These are phyloP conservation scores for Cephus sareptanus DNA, from an alignment of 2,888 invertebrate genomes.

Conservation along the genomic window DNA sequence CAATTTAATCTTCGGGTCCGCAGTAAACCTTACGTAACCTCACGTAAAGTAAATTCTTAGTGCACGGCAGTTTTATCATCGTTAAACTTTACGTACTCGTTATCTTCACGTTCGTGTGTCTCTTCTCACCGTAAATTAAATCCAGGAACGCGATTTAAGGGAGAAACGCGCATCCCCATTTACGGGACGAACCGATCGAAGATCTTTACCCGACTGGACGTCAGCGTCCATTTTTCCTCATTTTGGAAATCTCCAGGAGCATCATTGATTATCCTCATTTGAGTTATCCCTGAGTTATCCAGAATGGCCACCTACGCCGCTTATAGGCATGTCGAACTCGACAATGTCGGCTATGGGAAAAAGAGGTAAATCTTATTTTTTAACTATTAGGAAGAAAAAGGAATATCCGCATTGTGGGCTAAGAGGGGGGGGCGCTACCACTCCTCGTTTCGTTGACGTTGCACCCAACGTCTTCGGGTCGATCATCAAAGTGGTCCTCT, in stretches of 20 bases:
- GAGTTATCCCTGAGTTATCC: neutral
- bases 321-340: constrained; percentile 93
- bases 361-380: constrained; percentile 75
- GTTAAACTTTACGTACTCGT: neutral
- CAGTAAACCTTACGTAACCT: neutral
- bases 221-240: constrained; percentile 16
- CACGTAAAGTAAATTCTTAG: neutral
- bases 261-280: neutral
- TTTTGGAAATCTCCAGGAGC: neutral
- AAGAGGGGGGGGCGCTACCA: neutral
- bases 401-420: neutral
- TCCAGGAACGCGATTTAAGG: neutral
- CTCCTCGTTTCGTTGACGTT: neutral
- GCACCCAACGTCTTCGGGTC: neutral
- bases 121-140: neutral
- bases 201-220: neutral
- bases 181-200: neutral
- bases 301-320: constrained; percentile 91
- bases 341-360: constrained; percentile 93
- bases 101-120: neutral
- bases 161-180: neutral
- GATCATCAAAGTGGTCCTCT: neutral
- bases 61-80: neutral
- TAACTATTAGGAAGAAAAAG: neutral
- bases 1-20: neutral